These are phyloP conservation scores for Amorpha juglandis DNA, from an alignment of 2,888 invertebrate genomes.

Conservation along the genomic window DNA sequence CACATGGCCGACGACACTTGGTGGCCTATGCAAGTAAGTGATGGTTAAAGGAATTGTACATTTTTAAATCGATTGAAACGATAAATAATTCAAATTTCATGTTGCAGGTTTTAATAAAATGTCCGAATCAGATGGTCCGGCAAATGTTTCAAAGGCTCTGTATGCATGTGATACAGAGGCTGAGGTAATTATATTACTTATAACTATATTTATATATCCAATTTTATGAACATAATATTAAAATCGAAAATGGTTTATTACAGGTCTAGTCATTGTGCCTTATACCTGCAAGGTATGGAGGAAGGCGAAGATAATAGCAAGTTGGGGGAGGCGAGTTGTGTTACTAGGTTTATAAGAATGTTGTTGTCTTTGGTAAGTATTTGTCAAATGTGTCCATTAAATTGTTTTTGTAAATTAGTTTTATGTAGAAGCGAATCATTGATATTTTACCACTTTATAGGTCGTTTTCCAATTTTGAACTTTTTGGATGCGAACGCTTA, in stretches of 20 bases:
- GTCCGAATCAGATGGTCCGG: conserved; percentile 98
- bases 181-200: conserved; percentile 82
- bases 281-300: conserved; percentile 85
- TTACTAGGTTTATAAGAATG: conserved; percentile 96
- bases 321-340: conserved; percentile 92
- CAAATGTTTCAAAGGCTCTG: conserved; percentile 98
- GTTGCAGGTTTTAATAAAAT: conserved; percentile 93
- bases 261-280: conserved; percentile 86
- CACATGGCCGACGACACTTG: conserved; percentile 97
- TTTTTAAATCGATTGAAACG: background rate
- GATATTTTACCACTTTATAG: background rate
- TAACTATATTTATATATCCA: conserved; percentile 23
- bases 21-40: conserved; percentile 94
- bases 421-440: background rate
- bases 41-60: background rate
- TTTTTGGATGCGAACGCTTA: too few relatives aligned
- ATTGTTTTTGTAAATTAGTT: conserved; percentile 10
- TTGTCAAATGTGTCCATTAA: background rate
- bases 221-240: conserved; percentile 27
- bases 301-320: conserved; percentile 84
- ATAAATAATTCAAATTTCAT: conserved; percentile 30
- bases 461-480: too few relatives aligned
- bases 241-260: conserved; percentile 43
- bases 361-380: conserved; percentile 90
- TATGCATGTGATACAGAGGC: conserved; percentile 96